A percentile compares a stretch with the other conserved stretches of the same genome.
These are phyloP conservation scores for Oncorhynchus gorbuscha DNA, from an alignment of 2,113 vertebrate species.

Conservation along the genomic window DNA sequence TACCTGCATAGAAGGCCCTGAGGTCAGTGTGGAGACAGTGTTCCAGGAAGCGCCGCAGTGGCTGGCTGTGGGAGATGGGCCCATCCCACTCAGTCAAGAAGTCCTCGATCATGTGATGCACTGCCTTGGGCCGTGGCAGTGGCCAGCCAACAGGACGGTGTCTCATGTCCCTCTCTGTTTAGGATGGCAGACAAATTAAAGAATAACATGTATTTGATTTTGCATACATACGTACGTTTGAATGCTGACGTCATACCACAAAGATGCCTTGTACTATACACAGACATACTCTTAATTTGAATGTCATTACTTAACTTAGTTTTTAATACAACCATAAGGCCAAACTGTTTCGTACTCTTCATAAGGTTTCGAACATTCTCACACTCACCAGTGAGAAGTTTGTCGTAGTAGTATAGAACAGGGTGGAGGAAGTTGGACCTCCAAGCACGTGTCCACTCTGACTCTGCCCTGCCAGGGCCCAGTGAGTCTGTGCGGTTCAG, in stretches of 20 bases:
- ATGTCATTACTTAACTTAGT: not conserved
- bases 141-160: slow-evolving; percentile 82
- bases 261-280: not conserved
- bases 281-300: not conserved
- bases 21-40: slow-evolving; percentile 89
- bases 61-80: slow-evolving; percentile 86
- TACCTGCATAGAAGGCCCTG: slow-evolving; percentile 92
- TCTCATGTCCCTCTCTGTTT: slow-evolving; percentile 84
- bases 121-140: slow-evolving; percentile 81
- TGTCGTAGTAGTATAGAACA: slow-evolving; percentile 89
- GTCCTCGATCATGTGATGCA: slow-evolving; percentile 95
- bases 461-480: slow-evolving; percentile 82
- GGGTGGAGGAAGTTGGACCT: slow-evolving; percentile 95
- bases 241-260: not conserved
- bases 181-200: not conserved
- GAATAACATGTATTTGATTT: not conserved
- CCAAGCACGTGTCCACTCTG: slow-evolving; percentile 87
- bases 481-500: slow-evolving; percentile 79
- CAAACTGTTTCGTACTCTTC: not conserved
- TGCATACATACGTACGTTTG: not conserved
- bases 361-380: not conserved
- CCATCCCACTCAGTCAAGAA: slow-evolving; percentile 94
- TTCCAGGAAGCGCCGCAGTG: slow-evolving; percentile 90
- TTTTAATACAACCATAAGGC: not conserved
- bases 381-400: slow-evolving; percentile 84